Evolutionary conservation across 2,113 vertebrate genomes (phyloP), one percentile per base, ranked within the genome.

Genomic region (Scolopax mira): DNA sequence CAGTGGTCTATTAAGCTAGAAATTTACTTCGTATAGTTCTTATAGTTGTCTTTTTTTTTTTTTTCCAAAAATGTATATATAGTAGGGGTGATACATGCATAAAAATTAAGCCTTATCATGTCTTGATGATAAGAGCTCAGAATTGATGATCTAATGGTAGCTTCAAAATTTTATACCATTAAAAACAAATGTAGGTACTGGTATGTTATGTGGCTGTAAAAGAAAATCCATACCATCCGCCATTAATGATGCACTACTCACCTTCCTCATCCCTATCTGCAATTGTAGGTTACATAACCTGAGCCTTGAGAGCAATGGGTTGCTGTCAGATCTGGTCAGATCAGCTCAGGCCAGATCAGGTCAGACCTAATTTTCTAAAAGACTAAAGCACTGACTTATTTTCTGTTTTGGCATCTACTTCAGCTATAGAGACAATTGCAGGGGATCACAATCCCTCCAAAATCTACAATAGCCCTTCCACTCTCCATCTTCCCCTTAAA

Each of bases 251-350:
- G 18, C 16, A 55, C 12, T 67, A 15, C 14, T 52, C 58, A 48
- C 17, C 9, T 72, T 85, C 48, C 21, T n/a, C 64, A 72, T n/a
- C 0, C 0, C 13, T 27, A 35, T 33, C 7, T 5, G 7, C 11
- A 79, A 31, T 23, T 66, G 22, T 37, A 60, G 28, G 18, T 86
- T 72, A 61, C 13, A 13, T 48, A 73, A 88, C 21, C 13, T 10
- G 44, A 88, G 33, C 35, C 35, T 85, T 69, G 88, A 42, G 7
- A 78, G 41, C 39, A 83, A 23, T 27, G 55, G 9, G 30, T 39
- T 85, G 23, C 70, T 62, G 51, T 74, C 49, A 87, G 57, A 79
- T 58, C 15, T 51, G 18, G 28, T 84, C 69, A 80, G 44, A 85
- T 30, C 27, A 90, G 61, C 19, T 85, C 46, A 74, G 60, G 42